Percentiles rank a stretch among this genome's conserved stretches.
Conservation (phyloP, 2,113 vertebrate genomes). For the Chascanopsetta lugubris region DNA sequence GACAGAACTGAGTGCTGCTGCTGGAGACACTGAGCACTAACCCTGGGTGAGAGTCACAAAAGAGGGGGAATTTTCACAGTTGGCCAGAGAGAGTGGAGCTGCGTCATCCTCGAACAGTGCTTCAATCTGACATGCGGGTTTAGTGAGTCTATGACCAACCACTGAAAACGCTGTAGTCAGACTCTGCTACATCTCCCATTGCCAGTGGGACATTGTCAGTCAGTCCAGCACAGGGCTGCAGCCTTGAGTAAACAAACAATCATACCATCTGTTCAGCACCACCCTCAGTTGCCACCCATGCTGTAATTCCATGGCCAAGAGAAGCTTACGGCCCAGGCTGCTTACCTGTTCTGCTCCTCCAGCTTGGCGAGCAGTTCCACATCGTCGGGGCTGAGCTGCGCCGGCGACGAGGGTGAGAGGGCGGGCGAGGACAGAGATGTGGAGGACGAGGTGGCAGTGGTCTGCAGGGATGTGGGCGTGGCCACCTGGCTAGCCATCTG, state of each 20-base stretch:
- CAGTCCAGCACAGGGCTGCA: background rate
- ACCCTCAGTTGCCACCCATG: background rate
- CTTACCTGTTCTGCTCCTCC: constrained; percentile 96
- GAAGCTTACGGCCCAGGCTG: background rate
- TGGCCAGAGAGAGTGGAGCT: constrained; percentile 12
- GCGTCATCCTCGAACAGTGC: constrained; percentile 12
- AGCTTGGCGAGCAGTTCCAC: constrained; percentile 93
- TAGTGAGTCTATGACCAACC: background rate
- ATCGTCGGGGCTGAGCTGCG: constrained; percentile 93
- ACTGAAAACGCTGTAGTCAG: background rate
- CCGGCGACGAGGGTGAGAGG: constrained; percentile 87
- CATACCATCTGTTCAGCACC: background rate
- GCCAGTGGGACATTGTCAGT: constrained; percentile 1
- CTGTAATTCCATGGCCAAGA: background rate
- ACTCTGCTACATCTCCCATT: background rate
- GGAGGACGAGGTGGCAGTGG: constrained; percentile 82
- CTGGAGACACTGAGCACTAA: constrained; percentile 29
- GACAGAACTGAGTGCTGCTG: constrained; percentile 28
- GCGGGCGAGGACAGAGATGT: constrained; percentile 89
- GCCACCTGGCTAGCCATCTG: constrained; percentile 99
- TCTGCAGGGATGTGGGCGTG: constrained; percentile 89
- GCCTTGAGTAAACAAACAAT: background rate
- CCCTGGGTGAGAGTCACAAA: constrained; percentile 40
- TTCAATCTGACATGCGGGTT: background rate
- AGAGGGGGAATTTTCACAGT: constrained; percentile 48